Base-by-base conservation (phyloP, 2,113 vertebrate species). In the Chlorodrepanis virens region DNA sequence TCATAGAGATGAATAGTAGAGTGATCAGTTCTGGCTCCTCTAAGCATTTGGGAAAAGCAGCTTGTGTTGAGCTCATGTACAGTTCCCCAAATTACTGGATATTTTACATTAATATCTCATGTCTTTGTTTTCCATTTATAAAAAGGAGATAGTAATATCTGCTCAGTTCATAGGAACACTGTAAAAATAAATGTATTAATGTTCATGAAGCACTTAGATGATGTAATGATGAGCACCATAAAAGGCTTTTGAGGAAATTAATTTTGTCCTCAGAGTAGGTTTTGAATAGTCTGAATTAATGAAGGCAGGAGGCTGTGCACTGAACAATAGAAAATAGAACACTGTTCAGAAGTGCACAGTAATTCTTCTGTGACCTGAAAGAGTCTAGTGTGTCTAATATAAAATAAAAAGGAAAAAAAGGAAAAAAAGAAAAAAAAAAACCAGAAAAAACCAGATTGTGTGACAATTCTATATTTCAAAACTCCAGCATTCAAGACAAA, bases 231-330 rank as follows among this genome's bases (percentile, higher is more conserved):
- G 63, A 94, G 20, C 27, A 54, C 31, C 25, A 90, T 77, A 83
- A 92, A 96, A 95, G 85, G 75, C 37, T 95, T 90, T 54, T 67
- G 42, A 94, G 68, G 71, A 94, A 93, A 93, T 85, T 79, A 93
- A 82, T 85, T 93, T 88, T 9, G 2, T 88, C 67, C 75, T 90
- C 45, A 59, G 67, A 85, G 50, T 20, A 76, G 20, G 18, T 83
- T 95, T 88, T 88, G 63, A 91, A 79, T 64, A 68, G 57, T 69
- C 35, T 79, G 45, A 88, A 87, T 90, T 95, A 95, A 94, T 76
- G 82, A 93, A 72, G 67, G 61, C 67, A 37, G 11, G 31, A 57
- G 40, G 6, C 31, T 79, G 57, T 79, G 40, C 53, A 53, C 25
- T 37, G 70, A 91, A 76, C 17, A 82, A 83, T 10, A 96, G 61